Evolutionary conservation across 2,888 invertebrate genomes (phyloP), one percentile per base, ranked within the genome.

Genomic region (Aethes cnicana): DNA sequence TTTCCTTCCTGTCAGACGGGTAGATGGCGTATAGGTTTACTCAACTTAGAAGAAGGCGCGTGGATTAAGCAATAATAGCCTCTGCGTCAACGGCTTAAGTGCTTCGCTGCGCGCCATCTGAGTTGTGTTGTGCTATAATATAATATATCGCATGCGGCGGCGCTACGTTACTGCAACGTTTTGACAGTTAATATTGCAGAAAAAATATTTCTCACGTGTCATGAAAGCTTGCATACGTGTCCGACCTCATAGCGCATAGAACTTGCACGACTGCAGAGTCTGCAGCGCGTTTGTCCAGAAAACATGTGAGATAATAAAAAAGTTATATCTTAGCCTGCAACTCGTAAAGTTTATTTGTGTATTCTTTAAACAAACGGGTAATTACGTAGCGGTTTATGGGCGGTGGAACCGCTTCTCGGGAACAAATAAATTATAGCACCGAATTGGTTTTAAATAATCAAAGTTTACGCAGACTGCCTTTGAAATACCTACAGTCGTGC

Each of bases 331-430:
- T 72, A 78, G 81, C 82, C 78, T 73, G 77, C 73, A 72, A 76
- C 74, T 84, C 84, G 84, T 86, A 85, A 85, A 85, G 78, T 85
- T 86, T 88, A 85, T 86, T 86, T 84, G 82, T 86, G 77, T 86
- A 77, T 84, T 82, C 75, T 84, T 84, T 81, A 84, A 81, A 84
- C 81, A 85, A 84, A 87, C 77, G 75, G 72, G 80, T 84, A 83
- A 86, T 86, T 84, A 86, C 76, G 70, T 68, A 70, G 69, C 73
- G 66, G 76, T 80, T 83, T 82, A 84, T 79, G 67, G 76, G 69
- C 69, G 77, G 78, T 71, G 72, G 70, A 74, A 62, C 68, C 68
- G 72, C 69, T 71, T 64, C 67, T 66, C 65, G 66, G 68, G 63
- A 68, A 69, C 66, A 61, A 73, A 81, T 81, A 78, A 79, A 75